phyloP scores from a whole-genome alignment of 2,888 invertebrate species.

The Laothoe populi region DNA sequence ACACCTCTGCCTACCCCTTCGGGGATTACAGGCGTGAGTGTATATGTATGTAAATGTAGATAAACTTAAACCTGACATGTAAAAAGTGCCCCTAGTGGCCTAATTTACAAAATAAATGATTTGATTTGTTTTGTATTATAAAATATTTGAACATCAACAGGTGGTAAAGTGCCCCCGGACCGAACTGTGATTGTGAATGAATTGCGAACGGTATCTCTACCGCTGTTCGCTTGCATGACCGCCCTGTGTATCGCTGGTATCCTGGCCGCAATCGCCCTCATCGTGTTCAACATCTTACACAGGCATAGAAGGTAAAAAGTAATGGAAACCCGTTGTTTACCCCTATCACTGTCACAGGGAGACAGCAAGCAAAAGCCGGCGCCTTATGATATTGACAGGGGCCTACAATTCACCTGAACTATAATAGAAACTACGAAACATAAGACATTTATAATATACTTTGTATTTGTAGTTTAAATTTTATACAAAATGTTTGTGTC shows the following conservation, averaged over 20 bases:
- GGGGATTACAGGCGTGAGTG: too few species aligned
- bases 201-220: constrained; percentile 93
- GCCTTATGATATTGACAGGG: constrained; percentile 49
- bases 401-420: constrained; percentile 35
- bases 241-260: constrained; percentile 95
- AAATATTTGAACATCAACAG: constrained; percentile 64
- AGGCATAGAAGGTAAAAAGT: constrained; percentile 92
- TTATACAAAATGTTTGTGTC: neutral
- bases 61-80: too few species aligned
- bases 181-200: constrained; percentile 95
- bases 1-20: too few species aligned
- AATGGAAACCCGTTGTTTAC: constrained; percentile 35
- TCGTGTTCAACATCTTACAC: constrained; percentile 96
- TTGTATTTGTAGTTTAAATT: too few species aligned
- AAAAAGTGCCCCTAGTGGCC: too few species aligned
- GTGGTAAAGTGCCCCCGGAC: constrained; percentile 96
- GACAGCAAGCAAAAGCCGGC: constrained; percentile 30
- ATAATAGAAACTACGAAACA: too few species aligned
- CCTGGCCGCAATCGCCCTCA: constrained; percentile 91
- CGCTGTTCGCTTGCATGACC: constrained; percentile 97
- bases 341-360: constrained; percentile 47
- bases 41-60: too few species aligned
- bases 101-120: too few species aligned
- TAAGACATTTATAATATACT: too few species aligned
- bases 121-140: neutral